These are phyloP conservation scores for Cryptotermes secundus DNA, from an alignment of 1,140 invertebrate species.

Conservation along the genomic window DNA sequence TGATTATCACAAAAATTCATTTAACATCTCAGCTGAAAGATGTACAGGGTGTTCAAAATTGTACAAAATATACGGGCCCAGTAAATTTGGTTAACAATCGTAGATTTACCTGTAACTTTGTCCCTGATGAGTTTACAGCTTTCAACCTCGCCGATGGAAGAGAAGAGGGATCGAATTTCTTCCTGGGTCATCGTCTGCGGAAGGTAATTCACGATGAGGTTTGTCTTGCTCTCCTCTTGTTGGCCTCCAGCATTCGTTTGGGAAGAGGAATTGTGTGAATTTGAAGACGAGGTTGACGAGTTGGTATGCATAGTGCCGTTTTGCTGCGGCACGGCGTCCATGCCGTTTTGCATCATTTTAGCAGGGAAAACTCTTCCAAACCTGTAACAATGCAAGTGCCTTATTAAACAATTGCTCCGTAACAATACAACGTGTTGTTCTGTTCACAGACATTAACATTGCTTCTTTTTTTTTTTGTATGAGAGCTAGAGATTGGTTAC, in stretches of 20 bases:
- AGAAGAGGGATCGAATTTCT: constrained; percentile 95
- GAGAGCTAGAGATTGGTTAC: no score
- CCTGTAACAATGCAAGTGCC: constrained; percentile 18
- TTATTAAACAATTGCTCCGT: background rate
- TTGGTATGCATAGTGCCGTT: constrained; percentile 57
- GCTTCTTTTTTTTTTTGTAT: no score
- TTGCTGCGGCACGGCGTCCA: constrained; percentile 69
- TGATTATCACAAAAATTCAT: background rate
- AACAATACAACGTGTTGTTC: no score
- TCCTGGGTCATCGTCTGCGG: constrained; percentile 99
- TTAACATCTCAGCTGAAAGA: background rate
- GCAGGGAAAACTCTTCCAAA: constrained; percentile 35
- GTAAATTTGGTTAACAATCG: background rate
- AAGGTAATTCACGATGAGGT: constrained; percentile 99
- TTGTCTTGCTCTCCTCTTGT: constrained; percentile 92
- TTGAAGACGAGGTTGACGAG: constrained; percentile 41
- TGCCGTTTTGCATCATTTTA: constrained; percentile 81
- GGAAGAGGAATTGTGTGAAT: constrained; percentile 45
- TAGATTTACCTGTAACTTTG: constrained; percentile 85
- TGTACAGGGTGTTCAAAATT: background rate
- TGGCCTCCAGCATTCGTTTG: constrained; percentile 56
- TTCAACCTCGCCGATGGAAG: constrained; percentile 97
- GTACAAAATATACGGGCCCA: background rate
- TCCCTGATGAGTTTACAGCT: constrained; percentile 98
- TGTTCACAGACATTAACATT: no score